Percentiles rank a stretch among this genome's conserved stretches.
These are phyloP conservation scores for Sebastes vulpes DNA, from an alignment of 2,797 vertebrate genomes.

Conservation along the genomic window DNA sequence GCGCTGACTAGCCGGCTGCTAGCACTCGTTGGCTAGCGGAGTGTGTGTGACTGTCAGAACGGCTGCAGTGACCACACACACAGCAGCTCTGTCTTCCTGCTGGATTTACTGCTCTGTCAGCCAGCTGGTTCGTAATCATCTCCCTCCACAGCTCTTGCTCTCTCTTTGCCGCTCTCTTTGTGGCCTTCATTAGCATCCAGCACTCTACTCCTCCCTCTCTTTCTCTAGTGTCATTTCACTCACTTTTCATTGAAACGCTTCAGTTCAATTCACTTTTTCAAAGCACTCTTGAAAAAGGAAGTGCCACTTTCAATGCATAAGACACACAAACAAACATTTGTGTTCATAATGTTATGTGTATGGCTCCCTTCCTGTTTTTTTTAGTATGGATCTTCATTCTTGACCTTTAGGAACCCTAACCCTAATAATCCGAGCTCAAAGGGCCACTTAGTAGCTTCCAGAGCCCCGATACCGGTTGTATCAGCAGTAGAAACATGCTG, in stretches of 20 bases:
- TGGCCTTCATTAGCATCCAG: neutral
- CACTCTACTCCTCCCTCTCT: neutral
- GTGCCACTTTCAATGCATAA: neutral
- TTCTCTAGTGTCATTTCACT: neutral
- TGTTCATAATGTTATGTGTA: neutral
- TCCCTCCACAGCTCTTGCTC: neutral
- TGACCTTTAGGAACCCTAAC: neutral
- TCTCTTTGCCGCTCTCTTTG: neutral
- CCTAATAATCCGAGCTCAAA: neutral
- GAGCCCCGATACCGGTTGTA: neutral
- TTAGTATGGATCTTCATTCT: neutral
- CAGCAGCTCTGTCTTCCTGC: neutral
- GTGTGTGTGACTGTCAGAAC: neutral
- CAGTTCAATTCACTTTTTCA: neutral
- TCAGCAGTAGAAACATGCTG: neutral
- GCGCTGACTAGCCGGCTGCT: neutral
- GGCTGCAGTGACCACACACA: conserved; percentile 15
- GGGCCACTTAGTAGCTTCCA: neutral
- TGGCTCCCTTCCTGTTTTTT: neutral
- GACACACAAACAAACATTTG: neutral
- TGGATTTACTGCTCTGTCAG: conserved; percentile 21
- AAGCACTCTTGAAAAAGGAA: neutral
- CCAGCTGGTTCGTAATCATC: neutral
- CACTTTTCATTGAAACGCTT: neutral
- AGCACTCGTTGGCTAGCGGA: neutral